Conservation (phyloP, 1,140 invertebrate genomes). For the Drosophila parvula region DNA sequence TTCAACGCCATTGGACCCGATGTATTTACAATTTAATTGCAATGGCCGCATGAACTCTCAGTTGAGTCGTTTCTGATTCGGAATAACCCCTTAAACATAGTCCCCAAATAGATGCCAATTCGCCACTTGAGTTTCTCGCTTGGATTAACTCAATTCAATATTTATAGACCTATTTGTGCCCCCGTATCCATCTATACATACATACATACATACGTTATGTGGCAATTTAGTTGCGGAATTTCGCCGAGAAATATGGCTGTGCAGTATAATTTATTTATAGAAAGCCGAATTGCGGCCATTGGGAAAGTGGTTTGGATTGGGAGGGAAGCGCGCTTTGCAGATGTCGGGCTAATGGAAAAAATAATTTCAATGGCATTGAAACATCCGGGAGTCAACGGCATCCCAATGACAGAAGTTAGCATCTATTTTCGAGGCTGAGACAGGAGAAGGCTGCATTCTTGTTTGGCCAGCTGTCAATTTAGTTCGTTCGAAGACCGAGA, state of each 20-base stretch:
- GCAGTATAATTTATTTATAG: conserved; percentile 68
- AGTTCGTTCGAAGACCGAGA: conserved; percentile 2
- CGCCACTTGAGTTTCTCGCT: conserved; percentile 29
- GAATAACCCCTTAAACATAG: conserved; percentile 27
- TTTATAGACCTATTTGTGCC: conserved; percentile 61
- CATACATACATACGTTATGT: conserved; percentile 10
- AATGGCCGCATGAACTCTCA: conserved; percentile 17
- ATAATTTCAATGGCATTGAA: conserved; percentile 38
- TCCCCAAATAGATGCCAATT: conserved; percentile 39
- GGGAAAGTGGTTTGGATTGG: conserved; percentile 17
- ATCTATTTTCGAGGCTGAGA: background rate
- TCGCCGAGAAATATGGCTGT: conserved; percentile 27
- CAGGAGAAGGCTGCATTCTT: conserved; percentile 12
- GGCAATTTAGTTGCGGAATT: conserved; percentile 53
- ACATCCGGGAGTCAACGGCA: conserved; percentile 35
- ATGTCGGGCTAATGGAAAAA: conserved; percentile 38
- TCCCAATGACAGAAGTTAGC: conserved; percentile 11
- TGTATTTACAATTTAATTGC: conserved; percentile 46
- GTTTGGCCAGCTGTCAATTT: conserved; percentile 27
- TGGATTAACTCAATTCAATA: conserved; percentile 65
- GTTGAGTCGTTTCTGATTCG: background rate
- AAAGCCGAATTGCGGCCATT: conserved; percentile 43
- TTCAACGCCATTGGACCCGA: conserved; percentile 19
- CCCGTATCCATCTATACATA: conserved; percentile 1
- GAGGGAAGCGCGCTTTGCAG: conserved; percentile 17